Percentiles rank a stretch among this genome's conserved stretches.
Evolutionary conservation across 1,140 invertebrate genomes (phyloP).

Genomic region (Drosophila tsacasi): DNA sequence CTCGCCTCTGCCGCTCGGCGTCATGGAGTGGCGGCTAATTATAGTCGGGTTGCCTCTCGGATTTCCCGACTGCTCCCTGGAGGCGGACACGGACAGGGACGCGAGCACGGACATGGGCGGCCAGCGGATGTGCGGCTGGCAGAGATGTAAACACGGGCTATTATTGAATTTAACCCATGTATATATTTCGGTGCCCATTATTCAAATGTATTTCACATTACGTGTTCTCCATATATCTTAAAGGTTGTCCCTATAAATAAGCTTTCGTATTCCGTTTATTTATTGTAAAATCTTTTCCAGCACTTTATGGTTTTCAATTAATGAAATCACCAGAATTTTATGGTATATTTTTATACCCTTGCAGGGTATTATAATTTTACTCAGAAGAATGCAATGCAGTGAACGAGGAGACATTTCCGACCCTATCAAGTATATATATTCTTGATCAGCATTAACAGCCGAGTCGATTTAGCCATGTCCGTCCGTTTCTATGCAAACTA

Average conservation of each 20-base stretch:
- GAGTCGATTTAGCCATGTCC: too few species aligned
- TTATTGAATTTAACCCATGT: conserved; percentile 1
- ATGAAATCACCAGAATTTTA: too few species aligned
- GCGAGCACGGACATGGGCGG: conserved; percentile 12
- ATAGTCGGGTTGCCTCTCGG: conserved; percentile 25
- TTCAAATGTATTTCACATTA: not conserved
- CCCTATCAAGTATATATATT: too few species aligned
- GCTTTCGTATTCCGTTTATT: not conserved
- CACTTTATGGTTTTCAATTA: not conserved
- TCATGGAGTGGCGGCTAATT: conserved; percentile 23
- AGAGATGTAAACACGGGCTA: conserved; percentile 14
- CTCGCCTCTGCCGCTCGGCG: not conserved
- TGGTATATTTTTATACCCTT: too few species aligned
- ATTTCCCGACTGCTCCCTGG: conserved; percentile 31
- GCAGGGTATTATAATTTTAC: too few species aligned
- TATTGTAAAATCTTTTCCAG: not conserved
- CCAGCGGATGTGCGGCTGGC: conserved; percentile 10
- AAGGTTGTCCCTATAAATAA: not conserved
- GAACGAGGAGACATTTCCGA: too few species aligned
- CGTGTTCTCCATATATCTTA: not conserved
- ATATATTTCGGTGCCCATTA: not conserved
- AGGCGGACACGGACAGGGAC: conserved; percentile 25
- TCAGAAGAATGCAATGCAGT: too few species aligned
- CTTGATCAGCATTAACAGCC: too few species aligned
- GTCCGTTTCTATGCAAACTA: too few species aligned